Base-by-base conservation (phyloP, 2,797 vertebrate species). In the Phalloptychus januarius region DNA sequence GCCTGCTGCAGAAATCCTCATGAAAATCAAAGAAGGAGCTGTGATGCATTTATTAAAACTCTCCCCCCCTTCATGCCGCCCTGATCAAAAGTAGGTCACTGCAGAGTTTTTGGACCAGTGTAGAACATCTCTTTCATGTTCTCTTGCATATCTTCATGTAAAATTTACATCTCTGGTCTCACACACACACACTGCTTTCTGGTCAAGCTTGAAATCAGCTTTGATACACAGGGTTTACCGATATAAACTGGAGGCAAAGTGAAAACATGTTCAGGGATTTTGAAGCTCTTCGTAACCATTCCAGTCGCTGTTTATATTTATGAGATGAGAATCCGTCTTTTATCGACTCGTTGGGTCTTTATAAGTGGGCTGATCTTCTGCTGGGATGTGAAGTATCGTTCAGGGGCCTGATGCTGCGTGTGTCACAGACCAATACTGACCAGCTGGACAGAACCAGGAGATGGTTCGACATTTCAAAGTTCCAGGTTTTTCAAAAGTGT, bases 41-140 rank as follows among this genome's bases (percentile, higher is more conserved):
- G 56, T 18, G 82, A 78, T 86, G 84, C 81, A 81, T 82, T 86
- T 87, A 83, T 92, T 87, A 85, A 89, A 79, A 67, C 85, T 78
- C 40, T 15, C 61, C 71, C 67, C 61, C 61, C 38, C 67, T 63
- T 72, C 56, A 46, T 72, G 42, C 5, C 74, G 81, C 81, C 85
- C 85, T 83, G 85, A 84, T 82, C 76, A 36, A 87, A 94, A 94
- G 82, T 94, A 92, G 93, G 94, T 93, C 93, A 94, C 45, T 75
- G 83, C 83, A 82, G 87, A 92, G 89, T 83, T 83, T 78, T 75
- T 72, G 71, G 52, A 86, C 85, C 40, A 77, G 80, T 84, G 79
- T 81, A 87, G 86, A 86, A 86, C 86, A 69, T 72, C 86, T 52
- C 69, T 71, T 78, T 79, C 25, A 10, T 67, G 79, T 67, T 42